A percentile compares a stretch with the other conserved stretches of the same genome.
Conservation (phyloP, 1,140 invertebrate genomes). For the Lepidurus arcticus region DNA sequence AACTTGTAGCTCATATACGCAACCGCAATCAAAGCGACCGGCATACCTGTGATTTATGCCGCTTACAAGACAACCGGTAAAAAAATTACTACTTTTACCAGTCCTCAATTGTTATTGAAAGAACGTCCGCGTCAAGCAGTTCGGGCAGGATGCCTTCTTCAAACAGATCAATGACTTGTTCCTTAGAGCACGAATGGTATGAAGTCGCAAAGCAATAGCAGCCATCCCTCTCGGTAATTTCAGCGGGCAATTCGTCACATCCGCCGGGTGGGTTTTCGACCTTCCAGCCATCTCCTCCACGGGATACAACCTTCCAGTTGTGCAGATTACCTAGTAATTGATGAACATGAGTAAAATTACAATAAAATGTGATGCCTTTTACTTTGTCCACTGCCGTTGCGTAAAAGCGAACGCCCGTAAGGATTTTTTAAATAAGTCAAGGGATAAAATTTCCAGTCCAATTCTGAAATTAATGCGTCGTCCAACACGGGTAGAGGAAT, state of each 20-base stretch:
- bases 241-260: conserved; percentile 35
- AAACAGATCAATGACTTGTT: conserved; percentile 45
- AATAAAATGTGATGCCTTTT: conserved; percentile 32
- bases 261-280: conserved; percentile 41
- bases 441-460: conserved; percentile 43
- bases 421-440: conserved; percentile 44
- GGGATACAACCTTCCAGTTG: conserved; percentile 41
- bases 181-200: conserved; percentile 43
- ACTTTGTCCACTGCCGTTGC: conserved; percentile 46
- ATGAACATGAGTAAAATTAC: not conserved
- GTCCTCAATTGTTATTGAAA: conserved; percentile 41
- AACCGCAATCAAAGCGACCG: conserved; percentile 40
- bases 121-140: conserved; percentile 44
- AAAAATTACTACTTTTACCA: conserved; percentile 34
- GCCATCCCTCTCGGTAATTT: conserved; percentile 24
- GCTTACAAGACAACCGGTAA: conserved; percentile 11
- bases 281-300: conserved; percentile 42
- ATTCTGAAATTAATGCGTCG: conserved; percentile 37
- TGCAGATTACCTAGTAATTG: conserved; percentile 24
- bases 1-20: conserved; percentile 36
- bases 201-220: conserved; percentile 48
- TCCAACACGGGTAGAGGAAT: conserved; percentile 38
- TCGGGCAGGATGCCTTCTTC: conserved; percentile 42
- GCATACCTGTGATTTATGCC: conserved; percentile 36
- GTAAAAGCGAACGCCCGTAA: conserved; percentile 46